Evolutionary conservation across 2,888 invertebrate genomes (phyloP), one percentile per base, ranked within the genome.

Genomic region (Agapetus fuscipes): DNA sequence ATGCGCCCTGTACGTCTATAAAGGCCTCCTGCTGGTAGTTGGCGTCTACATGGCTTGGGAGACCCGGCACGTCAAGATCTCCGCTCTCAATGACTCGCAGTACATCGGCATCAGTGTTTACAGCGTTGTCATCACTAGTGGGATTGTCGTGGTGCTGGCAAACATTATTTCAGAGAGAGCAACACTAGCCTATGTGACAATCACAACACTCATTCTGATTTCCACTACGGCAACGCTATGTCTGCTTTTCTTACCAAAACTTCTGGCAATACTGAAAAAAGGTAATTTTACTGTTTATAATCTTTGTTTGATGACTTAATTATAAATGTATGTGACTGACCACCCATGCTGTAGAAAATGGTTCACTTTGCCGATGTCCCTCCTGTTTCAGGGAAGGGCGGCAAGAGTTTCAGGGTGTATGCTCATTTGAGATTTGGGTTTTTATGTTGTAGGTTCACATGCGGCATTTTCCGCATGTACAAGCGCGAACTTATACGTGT

Each of bases 21-120:
- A 93, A 61, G 89, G 88, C 2, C 72, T 93, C 0, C 71, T 93
- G 12, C 72, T 93, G 11, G 75, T 90, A 17, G 89, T 91, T 44
- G 93, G 91, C 0, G 84, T 90, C 3, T 93, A 90, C 65, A 91
- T 93, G 91, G 93, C 93, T 1, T 93, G 93, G 93, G 90, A 91
- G 66, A 94, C 93, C 7, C 76, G 88, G 35, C 82, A 86, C 59
- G 89, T 94, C 15, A 90, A 91, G 65, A 88, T 93, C 52, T 84
- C 89, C 10, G 89, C 87, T 0, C 65, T 94, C 16, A 93, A 93
- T 63, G 93, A 94, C 64, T 91, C 91, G 3, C 87, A 90, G 57
- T 90, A 91, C 61, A 93, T 94, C 50, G 93, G 88, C 9, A 83
- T 93, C 59, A 90, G 88, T 51, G 91, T 93, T 1, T 93, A 94